A percentile compares a stretch with the other conserved stretches of the same genome.
These are phyloP conservation scores for Antheraea assamensis DNA, from an alignment of 2,888 invertebrate species.

Conservation along the genomic window DNA sequence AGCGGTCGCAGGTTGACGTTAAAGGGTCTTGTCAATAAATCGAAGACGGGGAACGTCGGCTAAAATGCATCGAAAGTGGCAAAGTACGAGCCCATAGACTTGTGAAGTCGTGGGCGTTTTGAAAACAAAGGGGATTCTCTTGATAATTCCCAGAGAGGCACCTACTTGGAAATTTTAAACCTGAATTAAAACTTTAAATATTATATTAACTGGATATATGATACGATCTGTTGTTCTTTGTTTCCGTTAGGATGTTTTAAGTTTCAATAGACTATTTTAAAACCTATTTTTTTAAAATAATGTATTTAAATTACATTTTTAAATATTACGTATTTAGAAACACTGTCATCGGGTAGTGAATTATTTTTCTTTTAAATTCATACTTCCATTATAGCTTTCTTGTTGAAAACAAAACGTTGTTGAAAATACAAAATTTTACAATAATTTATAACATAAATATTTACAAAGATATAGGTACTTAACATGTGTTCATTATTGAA, in stretches of 20 bases:
- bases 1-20: constrained; percentile 24
- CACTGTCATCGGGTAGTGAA: neutral
- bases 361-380: neutral
- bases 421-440: too few species aligned
- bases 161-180: too few species aligned
- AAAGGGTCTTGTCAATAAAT: constrained; percentile 45
- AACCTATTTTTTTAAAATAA: neutral
- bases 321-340: neutral
- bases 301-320: neutral
- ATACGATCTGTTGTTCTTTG: neutral
- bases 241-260: neutral
- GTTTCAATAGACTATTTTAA: neutral
- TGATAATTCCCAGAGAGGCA: constrained; percentile 30
- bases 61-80: constrained; percentile 29
- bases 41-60: constrained; percentile 33
- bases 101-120: constrained; percentile 40
- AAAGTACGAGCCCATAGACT: constrained; percentile 27
- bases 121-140: constrained; percentile 51
- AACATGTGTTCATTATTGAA: neutral
- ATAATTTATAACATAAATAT: neutral
- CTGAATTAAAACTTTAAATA: too few species aligned
- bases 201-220: neutral
- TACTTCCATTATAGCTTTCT: neutral
- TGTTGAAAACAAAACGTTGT: too few species aligned
- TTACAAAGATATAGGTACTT: neutral